These are phyloP conservation scores for Rosalia funebris DNA, from an alignment of 2,888 invertebrate genomes.

Conservation along the genomic window DNA sequence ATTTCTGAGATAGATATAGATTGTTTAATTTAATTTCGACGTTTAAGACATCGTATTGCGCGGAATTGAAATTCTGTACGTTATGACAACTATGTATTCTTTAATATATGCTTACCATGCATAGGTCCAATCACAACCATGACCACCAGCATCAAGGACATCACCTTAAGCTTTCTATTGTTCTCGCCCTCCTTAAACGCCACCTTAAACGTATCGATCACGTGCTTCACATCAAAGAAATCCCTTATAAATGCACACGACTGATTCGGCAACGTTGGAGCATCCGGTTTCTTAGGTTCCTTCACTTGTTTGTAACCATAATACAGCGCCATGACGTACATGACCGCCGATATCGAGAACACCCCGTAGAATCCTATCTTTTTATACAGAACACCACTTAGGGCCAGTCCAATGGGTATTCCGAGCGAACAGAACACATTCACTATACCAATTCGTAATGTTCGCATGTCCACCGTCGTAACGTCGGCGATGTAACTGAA, in stretches of 20 bases:
- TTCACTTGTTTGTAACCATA: conserved; percentile 79
- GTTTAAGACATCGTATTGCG: too few relatives aligned
- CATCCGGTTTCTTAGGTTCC: conserved; percentile 71
- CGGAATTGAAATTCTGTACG: too few relatives aligned
- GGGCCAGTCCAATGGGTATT: conserved; percentile 87
- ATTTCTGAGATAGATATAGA: too few relatives aligned
- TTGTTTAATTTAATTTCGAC: too few relatives aligned
- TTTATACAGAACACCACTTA: conserved; percentile 82
- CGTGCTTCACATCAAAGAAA: conserved; percentile 81
- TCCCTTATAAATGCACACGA: conserved; percentile 70
- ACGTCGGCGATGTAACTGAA: conserved; percentile 91
- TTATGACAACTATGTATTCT: too few relatives aligned
- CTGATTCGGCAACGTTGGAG: conserved; percentile 64
- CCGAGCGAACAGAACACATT: conserved; percentile 90
- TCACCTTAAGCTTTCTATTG: conserved; percentile 77
- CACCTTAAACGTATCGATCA: conserved; percentile 80
- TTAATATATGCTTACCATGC: conserved; percentile 85
- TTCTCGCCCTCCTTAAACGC: conserved; percentile 83
- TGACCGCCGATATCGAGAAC: conserved; percentile 78
- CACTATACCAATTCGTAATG: conserved; percentile 85
- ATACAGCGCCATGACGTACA: conserved; percentile 79
- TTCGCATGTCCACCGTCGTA: conserved; percentile 84
- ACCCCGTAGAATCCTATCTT: conserved; percentile 86
- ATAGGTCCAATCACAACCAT: conserved; percentile 88
- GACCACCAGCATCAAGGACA: conserved; percentile 81